Conservation (phyloP, 2,797 vertebrate species). For the Crossoptilon crossoptilon region DNA sequence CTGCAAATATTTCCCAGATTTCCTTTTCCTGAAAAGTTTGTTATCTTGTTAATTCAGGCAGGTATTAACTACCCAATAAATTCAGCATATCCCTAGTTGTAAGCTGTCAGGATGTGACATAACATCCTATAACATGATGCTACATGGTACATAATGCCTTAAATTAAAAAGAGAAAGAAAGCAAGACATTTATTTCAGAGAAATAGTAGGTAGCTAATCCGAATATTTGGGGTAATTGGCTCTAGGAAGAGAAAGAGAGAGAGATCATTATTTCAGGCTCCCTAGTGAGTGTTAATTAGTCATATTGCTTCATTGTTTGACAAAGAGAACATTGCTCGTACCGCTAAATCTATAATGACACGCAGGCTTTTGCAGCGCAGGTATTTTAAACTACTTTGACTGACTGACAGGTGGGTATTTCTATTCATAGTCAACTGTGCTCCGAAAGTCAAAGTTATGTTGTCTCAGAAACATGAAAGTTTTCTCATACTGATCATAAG, state of each 20-base stretch:
- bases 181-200: slow-evolving; percentile 79
- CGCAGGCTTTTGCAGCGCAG: slow-evolving; percentile 78
- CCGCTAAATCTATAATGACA: slow-evolving; percentile 83
- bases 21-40: slow-evolving; percentile 77
- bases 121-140: slow-evolving; percentile 83
- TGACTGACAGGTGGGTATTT: slow-evolving; percentile 81
- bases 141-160: slow-evolving; percentile 83
- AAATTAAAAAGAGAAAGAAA: slow-evolving; percentile 80
- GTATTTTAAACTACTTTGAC: slow-evolving; percentile 83
- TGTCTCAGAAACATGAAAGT: slow-evolving; percentile 33
- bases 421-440: slow-evolving; percentile 72
- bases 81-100: slow-evolving; percentile 80
- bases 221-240: slow-evolving; percentile 87
- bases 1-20: slow-evolving; percentile 70
- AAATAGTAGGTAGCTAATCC: slow-evolving; percentile 80
- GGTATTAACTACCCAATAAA: slow-evolving; percentile 81
- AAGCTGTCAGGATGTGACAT: slow-evolving; percentile 85
- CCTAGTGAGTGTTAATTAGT: slow-evolving; percentile 85
- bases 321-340: slow-evolving; percentile 80
- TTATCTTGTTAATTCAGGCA: slow-evolving; percentile 82
- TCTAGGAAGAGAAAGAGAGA: slow-evolving; percentile 77
- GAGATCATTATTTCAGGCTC: slow-evolving; percentile 83
- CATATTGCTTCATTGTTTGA: slow-evolving; percentile 84
- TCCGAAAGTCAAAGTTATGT: slow-evolving; percentile 51
- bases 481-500: slow-evolving; percentile 58